A percentile compares a stretch with the other conserved stretches of the same genome.
These are phyloP conservation scores for Drosophila kuntzei DNA, from an alignment of 2,888 invertebrate species.

Conservation along the genomic window DNA sequence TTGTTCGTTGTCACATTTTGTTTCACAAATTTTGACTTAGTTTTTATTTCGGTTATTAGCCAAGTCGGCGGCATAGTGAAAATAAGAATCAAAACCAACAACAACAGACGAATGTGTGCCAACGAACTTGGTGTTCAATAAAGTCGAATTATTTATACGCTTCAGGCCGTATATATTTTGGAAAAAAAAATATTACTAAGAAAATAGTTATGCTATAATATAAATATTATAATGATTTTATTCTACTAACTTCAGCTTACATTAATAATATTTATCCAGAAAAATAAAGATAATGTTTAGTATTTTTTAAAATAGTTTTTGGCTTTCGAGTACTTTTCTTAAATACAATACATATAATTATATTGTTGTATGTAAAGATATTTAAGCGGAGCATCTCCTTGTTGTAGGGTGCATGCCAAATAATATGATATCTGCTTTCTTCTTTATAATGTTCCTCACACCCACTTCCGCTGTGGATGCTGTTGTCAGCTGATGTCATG, in stretches of 20 bases:
- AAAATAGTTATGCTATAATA: too few species aligned
- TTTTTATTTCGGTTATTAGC: slow-evolving; percentile 69
- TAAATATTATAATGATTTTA: too few species aligned
- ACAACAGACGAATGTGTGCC: slow-evolving; percentile 38
- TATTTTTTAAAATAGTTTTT: too few species aligned
- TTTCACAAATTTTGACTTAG: slow-evolving; percentile 46
- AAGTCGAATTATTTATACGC: slow-evolving; percentile 29
- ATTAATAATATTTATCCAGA: too few species aligned
- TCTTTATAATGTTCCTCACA: slow-evolving; percentile 19
- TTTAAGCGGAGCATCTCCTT: neutral
- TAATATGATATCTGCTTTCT: slow-evolving; percentile 45
- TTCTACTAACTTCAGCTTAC: too few species aligned
- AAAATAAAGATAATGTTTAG: too few species aligned
- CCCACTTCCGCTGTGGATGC: slow-evolving; percentile 27
- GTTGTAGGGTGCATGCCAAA: slow-evolving; percentile 21
- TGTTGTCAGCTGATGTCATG: slow-evolving; percentile 56
- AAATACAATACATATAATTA: too few species aligned
- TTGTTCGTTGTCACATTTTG: slow-evolving; percentile 22
- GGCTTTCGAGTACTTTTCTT: too few species aligned
- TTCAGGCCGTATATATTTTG: neutral
- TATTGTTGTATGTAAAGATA: neutral
- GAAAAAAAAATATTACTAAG: neutral
- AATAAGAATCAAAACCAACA: slow-evolving; percentile 44
- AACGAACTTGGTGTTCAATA: slow-evolving; percentile 17
- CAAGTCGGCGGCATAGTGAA: slow-evolving; percentile 62